Percentiles rank a stretch among this genome's conserved stretches.
Evolutionary conservation across 2,888 invertebrate species (phyloP).

Genomic region (Thyatira batis): DNA sequence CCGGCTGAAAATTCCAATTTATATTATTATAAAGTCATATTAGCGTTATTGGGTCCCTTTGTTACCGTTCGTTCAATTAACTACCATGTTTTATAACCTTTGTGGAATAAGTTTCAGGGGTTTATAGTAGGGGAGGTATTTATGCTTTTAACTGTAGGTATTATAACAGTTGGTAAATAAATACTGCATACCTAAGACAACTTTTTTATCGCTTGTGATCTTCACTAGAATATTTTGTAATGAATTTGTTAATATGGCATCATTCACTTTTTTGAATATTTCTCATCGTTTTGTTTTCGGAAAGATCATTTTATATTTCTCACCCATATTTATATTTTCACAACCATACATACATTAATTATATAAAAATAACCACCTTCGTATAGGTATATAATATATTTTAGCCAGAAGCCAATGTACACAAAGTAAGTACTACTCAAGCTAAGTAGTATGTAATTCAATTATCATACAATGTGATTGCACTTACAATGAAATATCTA

Average conservation of each 20-base stretch:
- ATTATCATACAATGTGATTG: conserved; percentile 28
- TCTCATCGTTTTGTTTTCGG: too few species aligned
- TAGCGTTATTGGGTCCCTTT: conserved; percentile 32
- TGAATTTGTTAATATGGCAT: too few species aligned
- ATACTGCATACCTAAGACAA: too few species aligned
- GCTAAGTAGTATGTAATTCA: conserved; percentile 2
- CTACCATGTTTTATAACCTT: conserved; percentile 28
- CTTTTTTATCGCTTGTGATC: too few species aligned
- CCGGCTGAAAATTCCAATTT: conserved; percentile 1
- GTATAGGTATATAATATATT: too few species aligned
- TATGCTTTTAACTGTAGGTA: not conserved
- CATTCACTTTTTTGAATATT: too few species aligned
- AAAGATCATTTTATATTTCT: too few species aligned
- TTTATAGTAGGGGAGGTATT: not conserved
- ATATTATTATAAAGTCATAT: conserved; percentile 23
- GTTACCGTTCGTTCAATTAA: conserved; percentile 24
- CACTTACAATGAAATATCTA: conserved; percentile 50
- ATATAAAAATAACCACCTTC: too few species aligned
- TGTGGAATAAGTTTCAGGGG: conserved; percentile 13
- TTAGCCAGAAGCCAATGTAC: too few species aligned
- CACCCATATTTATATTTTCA: too few species aligned
- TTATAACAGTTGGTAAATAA: not conserved
- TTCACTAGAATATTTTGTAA: too few species aligned
- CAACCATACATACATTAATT: not conserved
- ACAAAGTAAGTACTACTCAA: not conserved